A percentile compares a stretch with the other conserved stretches of the same genome.
Conservation (phyloP, 1,140 invertebrate species). For the Asobara japonica region DNA sequence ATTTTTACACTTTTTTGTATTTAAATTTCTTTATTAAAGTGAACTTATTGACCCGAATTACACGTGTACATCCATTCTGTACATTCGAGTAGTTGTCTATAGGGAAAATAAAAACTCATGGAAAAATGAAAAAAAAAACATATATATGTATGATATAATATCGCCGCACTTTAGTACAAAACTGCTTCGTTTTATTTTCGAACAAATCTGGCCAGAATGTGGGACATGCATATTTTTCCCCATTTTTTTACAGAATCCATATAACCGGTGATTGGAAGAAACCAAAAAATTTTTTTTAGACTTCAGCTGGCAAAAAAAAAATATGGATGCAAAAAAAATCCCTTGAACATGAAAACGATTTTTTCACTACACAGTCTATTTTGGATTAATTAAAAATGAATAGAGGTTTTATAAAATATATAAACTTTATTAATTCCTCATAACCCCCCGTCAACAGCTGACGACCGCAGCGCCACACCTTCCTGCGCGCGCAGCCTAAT, state of each 20-base stretch:
- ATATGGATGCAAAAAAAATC: too few relatives aligned
- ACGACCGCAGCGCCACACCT: too few relatives aligned
- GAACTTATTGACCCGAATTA: constrained; percentile 33
- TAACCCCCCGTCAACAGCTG: too few relatives aligned
- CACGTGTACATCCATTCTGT: constrained; percentile 58
- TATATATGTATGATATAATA: constrained; percentile 56
- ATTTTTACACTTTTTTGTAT: not conserved
- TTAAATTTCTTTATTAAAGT: not conserved
- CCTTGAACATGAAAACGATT: too few relatives aligned
- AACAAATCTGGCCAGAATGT: constrained; percentile 53
- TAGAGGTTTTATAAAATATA: too few relatives aligned
- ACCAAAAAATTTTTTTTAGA: too few relatives aligned
- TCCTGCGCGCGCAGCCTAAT: too few relatives aligned
- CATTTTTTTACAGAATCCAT: constrained; percentile 38
- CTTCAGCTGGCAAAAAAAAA: too few relatives aligned
- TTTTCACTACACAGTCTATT: too few relatives aligned
- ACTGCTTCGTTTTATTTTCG: constrained; percentile 58
- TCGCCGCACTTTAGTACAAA: constrained; percentile 66
- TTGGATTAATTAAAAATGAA: too few relatives aligned
- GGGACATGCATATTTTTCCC: constrained; percentile 52
- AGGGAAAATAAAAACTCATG: constrained; percentile 46
- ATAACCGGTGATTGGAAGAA: too few relatives aligned
- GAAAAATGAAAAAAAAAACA: constrained; percentile 26
- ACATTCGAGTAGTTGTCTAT: constrained; percentile 57
- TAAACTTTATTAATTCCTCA: too few relatives aligned